Conservation (phyloP, 2,888 invertebrate genomes). For the Tiphia femorata region DNA sequence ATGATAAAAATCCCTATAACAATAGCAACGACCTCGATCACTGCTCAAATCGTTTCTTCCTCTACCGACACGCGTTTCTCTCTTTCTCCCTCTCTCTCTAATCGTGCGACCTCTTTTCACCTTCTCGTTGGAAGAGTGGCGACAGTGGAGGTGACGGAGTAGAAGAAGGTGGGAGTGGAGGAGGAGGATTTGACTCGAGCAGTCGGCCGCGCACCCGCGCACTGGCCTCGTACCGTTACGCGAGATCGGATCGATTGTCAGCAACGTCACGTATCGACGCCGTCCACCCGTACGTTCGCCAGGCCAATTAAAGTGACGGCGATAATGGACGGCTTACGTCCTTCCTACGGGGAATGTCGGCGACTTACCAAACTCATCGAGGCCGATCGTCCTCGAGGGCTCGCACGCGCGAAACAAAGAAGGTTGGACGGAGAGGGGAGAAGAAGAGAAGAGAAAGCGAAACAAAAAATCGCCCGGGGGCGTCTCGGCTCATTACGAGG, state of each 20-base stretch:
- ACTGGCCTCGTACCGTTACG: constrained; percentile 23
- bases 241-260: constrained; percentile 26
- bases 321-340: constrained; percentile 26
- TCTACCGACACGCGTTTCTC: too few species aligned
- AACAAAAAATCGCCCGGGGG: constrained; percentile 6
- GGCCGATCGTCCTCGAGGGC: constrained; percentile 1
- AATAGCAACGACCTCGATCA: too few species aligned
- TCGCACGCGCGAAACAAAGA: background rate
- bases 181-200: constrained; percentile 6
- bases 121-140: background rate
- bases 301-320: constrained; percentile 23
- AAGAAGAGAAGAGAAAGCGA: constrained; percentile 12
- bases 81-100: too few species aligned
- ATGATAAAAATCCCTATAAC: too few species aligned
- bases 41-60: too few species aligned
- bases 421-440: constrained; percentile 7
- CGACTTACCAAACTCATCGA: background rate
- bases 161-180: constrained; percentile 3
- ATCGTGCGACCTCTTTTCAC: constrained; percentile 19
- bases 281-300: constrained; percentile 20
- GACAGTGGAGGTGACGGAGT: background rate
- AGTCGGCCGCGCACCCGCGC: too few species aligned
- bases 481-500: too few species aligned
- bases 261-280: constrained; percentile 20
- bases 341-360: background rate